A percentile compares a stretch with the other conserved stretches of the same genome.
Evolutionary conservation across 2,113 vertebrate genomes (phyloP).

Genomic region (Campylomormyrus numenius): DNA sequence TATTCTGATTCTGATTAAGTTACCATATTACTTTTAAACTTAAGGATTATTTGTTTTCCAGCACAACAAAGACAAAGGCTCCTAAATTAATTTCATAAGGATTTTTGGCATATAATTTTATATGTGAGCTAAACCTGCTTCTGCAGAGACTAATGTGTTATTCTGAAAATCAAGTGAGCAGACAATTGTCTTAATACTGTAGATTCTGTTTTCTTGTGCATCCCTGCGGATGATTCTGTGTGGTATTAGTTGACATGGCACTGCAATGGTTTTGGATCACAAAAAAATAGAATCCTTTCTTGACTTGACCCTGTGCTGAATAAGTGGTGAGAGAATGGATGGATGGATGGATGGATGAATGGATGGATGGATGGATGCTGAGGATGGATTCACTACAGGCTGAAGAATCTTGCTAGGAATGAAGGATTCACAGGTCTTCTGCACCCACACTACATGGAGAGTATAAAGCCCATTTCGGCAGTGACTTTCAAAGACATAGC

Average conservation of each 20-base stretch:
- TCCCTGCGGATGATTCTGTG: not conserved
- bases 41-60: not conserved
- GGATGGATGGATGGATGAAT: not conserved
- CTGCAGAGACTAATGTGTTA: too few species aligned
- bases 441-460: conserved; percentile 39
- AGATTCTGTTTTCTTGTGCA: not conserved
- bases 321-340: not conserved
- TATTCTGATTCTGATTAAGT: too few species aligned
- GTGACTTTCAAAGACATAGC: conserved; percentile 40
- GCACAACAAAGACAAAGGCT: not conserved
- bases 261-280: not conserved
- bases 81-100: not conserved
- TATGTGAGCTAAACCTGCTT: not conserved
- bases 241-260: not conserved
- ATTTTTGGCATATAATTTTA: not conserved
- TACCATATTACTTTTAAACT: not conserved
- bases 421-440: conserved; percentile 22
- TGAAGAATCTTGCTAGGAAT: conserved; percentile 16
- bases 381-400: not conserved
- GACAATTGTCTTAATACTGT: not conserved
- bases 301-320: not conserved
- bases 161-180: not conserved
- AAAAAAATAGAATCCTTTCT: not conserved
- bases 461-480: conserved; percentile 25
- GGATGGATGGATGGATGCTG: not conserved